Evolutionary conservation across 2,113 vertebrate species (phyloP).

Genomic region (Kryptolebias marmoratus): DNA sequence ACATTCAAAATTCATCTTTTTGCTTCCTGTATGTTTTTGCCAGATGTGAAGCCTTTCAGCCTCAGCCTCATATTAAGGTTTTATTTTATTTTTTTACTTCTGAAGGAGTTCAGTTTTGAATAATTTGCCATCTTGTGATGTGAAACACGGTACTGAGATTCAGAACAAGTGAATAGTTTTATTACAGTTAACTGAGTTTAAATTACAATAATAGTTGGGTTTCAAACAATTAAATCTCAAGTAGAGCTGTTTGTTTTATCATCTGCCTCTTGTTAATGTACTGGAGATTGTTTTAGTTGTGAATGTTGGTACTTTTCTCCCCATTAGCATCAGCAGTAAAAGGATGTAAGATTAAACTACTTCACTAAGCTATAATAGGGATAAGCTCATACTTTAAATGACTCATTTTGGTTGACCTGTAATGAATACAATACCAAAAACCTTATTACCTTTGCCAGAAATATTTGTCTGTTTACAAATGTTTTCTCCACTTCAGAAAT

Average conservation of each 20-base stretch:
- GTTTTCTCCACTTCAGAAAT: neutral
- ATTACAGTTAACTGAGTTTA: conserved; percentile 4
- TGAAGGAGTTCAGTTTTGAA: too few species aligned
- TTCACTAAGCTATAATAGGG: neutral
- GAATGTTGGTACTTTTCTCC: neutral
- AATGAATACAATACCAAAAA: neutral
- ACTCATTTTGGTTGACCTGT: neutral
- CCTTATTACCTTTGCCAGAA: too few species aligned
- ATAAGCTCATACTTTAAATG: conserved; percentile 16
- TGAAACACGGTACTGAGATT: neutral
- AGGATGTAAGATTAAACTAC: neutral
- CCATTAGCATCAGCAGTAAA: too few species aligned
- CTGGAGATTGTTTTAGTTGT: conserved; percentile 7
- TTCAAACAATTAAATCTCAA: conserved; percentile 7
- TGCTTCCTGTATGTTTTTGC: neutral
- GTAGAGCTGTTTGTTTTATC: conserved; percentile 1
- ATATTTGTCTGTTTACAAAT: fast-evolving
- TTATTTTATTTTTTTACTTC: too few species aligned
- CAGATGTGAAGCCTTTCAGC: too few species aligned
- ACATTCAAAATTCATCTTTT: neutral
- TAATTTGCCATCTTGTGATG: neutral
- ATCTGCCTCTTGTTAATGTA: conserved; percentile 6
- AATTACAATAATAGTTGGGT: conserved; percentile 5
- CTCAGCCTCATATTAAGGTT: too few species aligned
- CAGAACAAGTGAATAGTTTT: neutral